Base-by-base conservation (phyloP, 2,113 vertebrate species). In the Vimba vimba region DNA sequence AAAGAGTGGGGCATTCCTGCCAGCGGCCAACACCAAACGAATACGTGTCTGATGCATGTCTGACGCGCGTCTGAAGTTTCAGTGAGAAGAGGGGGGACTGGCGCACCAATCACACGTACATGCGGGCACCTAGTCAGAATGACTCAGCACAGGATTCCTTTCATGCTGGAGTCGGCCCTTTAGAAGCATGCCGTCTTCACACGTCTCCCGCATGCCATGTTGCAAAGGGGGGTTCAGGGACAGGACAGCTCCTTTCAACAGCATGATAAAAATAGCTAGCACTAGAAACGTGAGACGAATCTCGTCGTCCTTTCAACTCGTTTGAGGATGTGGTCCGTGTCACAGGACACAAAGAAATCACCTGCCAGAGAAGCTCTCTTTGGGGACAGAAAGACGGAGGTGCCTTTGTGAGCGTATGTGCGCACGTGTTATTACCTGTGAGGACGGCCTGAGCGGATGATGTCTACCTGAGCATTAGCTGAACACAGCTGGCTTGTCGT, bases 401-500 rank as follows among this genome's bases (percentile, higher is more conserved):
- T 79, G 77, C 33, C 55, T 59, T 79, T 60, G 79, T 80, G 43
- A 9, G 25, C 36, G 7, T 9, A 39, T 0, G 25, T 30, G 17
- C 36, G 9, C 27, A 73, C 23, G 47, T 59, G 66, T 71, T 83
- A 83, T 73, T 52, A 39, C 66, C 81, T 57, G 25, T 25, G 81
- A 55, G 43, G 59, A 21, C 10, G 50, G 47, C 50, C 57, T 33
- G 21, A 25, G 68, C 33, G 79, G 59, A 84, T 85, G 59, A 62
- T 85, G 75, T 79, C 86, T 85, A 85, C 64, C 85, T 80, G 85
- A 69, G 62, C 79, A 60, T 82, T 76, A 85, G 27, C 77, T 87
- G 87, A 88, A 86, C 89, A 89, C 88, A 89, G 86, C 89, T 88
- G 85, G 88, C 71, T 64, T 74, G 25, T 82, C 74, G 75, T 47